Percentiles rank a stretch among this genome's conserved stretches.
Conservation (phyloP, 2,113 vertebrate genomes). For the Urocynchramus pylzowi region DNA sequence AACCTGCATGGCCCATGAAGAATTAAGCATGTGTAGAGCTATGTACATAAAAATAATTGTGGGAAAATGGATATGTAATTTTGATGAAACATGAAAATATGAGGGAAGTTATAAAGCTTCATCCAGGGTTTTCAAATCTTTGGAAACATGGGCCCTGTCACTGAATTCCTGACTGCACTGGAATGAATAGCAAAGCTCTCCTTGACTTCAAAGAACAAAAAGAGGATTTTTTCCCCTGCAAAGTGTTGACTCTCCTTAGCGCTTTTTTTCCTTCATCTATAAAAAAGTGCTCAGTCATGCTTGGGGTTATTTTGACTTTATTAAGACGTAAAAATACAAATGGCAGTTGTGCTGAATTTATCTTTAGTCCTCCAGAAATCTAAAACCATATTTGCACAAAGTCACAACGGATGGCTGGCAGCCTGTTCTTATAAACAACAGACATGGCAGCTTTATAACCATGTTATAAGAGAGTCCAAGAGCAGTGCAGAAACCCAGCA, state of each 20-base stretch:
- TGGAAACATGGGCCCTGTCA: not conserved
- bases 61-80: not conserved
- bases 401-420: not conserved
- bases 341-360: not conserved
- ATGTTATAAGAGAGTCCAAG: not conserved
- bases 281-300: not conserved
- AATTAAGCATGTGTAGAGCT: not conserved
- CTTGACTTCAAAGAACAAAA: conserved; percentile 1
- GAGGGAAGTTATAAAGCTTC: not conserved
- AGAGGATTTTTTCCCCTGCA: not conserved
- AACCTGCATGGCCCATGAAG: not conserved
- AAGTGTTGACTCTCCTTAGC: not conserved
- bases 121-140: not conserved
- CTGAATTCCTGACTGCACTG: not conserved
- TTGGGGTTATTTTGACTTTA: not conserved
- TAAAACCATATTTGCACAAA: conserved; percentile 41
- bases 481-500: not conserved
- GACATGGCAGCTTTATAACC: not conserved
- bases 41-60: not conserved
- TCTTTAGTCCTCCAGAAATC: not conserved
- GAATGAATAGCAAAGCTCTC: not conserved
- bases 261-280: not conserved
- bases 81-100: not conserved
- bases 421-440: not conserved
- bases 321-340: not conserved